Evolutionary conservation across 2,888 invertebrate genomes (phyloP), one percentile per base, ranked within the genome.

Genomic region (Megalurothrips usitatus): DNA sequence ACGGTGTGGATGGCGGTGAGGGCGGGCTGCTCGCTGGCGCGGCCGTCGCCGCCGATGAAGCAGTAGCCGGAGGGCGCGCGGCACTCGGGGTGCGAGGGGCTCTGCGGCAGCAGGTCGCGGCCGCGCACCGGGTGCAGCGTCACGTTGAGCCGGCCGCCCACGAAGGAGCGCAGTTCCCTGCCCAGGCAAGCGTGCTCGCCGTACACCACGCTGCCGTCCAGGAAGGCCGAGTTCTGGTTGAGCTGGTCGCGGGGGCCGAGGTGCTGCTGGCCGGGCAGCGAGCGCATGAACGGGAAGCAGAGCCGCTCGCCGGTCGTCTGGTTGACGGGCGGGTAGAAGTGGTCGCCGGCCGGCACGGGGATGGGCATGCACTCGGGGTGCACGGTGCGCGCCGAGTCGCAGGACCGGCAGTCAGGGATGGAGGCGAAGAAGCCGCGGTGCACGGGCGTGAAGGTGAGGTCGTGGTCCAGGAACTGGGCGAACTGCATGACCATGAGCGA

Each of bases 291-390:
- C 0, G 97, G 96, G 88, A 98, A 95, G 87, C 98, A 98, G 84
- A 96, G 90, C 19, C 94, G 89, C 81, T 93, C 92, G 0, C 97
- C 97, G 3, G 94, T 94, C 0, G 94, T 93, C 12, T 93, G 91
- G 86, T 97, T 96, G 52, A 93, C 91, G 83, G 95, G 94, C 0
- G 96, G 95, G 86, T 96, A 98, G 87, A 93, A 96, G 82, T 96
- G 94, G 87, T 98, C 98, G 0, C 95, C 94, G 0, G 92, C 87
- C 0, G 97, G 97, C 0, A 98, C 93, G 0, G 94, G 94, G 88
- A 98, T 96, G 0, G 98, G 98, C 88, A 94, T 94, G 86, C 98
- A 98, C 86, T 97, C 97, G 0, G 96, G 96, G 86, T 97, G 97
- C 0, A 97, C 96, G 0, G 94, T 94, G 80, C 93, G 89, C 0